A percentile compares a stretch with the other conserved stretches of the same genome.
Conservation (phyloP, 2,888 invertebrate genomes). For the Xylota sylvarum region DNA sequence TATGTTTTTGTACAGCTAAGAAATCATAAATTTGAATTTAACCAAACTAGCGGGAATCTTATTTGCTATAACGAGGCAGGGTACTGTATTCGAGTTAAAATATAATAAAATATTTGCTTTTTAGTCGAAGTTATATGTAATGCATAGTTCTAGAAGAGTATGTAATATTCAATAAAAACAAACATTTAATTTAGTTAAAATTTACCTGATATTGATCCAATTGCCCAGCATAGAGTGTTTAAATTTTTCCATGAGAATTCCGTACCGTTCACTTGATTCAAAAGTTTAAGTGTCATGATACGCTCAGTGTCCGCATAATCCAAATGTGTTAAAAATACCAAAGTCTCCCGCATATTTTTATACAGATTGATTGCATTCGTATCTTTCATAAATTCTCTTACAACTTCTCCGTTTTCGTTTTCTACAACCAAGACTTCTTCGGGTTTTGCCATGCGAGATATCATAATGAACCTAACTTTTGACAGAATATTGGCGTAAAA, state of each 20-base stretch:
- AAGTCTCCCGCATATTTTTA: slow-evolving; percentile 99
- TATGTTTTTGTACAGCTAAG: no score
- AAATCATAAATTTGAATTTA: no score
- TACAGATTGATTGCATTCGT: slow-evolving; percentile 99
- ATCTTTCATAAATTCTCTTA: slow-evolving; percentile 99
- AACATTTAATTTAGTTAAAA: background rate
- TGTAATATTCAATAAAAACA: no score
- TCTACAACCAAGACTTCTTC: slow-evolving; percentile 99
- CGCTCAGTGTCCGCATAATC: slow-evolving; percentile 98
- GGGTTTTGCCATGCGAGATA: slow-evolving; percentile 99
- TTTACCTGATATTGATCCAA: slow-evolving; percentile 97
- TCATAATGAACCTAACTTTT: slow-evolving; percentile 98
- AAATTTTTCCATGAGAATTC: slow-evolving; percentile 99
- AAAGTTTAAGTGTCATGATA: slow-evolving; percentile 99
- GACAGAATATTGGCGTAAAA: slow-evolving; percentile 93
- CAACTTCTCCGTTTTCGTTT: slow-evolving; percentile 99
- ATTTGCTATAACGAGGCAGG: no score
- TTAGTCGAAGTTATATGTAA: no score
- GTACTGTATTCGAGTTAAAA: no score
- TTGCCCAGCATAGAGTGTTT: slow-evolving; percentile 99
- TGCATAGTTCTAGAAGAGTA: no score
- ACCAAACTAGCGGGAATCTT: no score
- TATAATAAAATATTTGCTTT: no score
- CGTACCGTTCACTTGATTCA: slow-evolving; percentile 98
- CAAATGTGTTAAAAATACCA: slow-evolving; percentile 99